Conservation (phyloP, 2,888 invertebrate species). For the Pycnomerus fuliginosus region DNA sequence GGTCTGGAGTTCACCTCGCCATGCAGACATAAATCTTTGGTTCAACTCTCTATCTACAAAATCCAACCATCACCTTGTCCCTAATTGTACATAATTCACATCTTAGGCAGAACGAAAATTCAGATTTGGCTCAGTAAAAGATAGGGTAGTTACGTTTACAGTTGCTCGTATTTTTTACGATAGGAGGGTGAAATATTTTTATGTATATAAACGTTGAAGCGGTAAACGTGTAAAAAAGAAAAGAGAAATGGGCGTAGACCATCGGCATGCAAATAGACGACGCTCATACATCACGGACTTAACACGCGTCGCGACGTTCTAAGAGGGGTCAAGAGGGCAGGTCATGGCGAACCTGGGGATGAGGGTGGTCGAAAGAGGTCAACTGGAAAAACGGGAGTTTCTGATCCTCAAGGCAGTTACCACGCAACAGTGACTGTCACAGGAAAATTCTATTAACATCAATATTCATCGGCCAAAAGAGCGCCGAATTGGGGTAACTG, state of each 20-base stretch:
- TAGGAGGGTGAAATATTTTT: conserved; percentile 11
- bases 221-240: conserved; percentile 17
- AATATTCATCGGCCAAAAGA: conserved; percentile 20
- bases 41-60: no score
- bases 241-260: conserved; percentile 28
- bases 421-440: conserved; percentile 11
- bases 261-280: conserved; percentile 39
- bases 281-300: conserved; percentile 38
- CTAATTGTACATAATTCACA: no score
- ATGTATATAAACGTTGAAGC: conserved; percentile 8
- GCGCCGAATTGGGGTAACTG: conserved; percentile 8
- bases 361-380: conserved; percentile 29
- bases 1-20: no score
- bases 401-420: conserved; percentile 19
- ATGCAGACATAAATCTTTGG: no score
- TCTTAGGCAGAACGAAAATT: no score
- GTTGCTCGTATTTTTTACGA: conserved; percentile 7
- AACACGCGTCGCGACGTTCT: conserved; percentile 39
- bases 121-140: conserved; percentile 15
- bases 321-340: conserved; percentile 34
- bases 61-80: no score
- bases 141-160: conserved; percentile 11
- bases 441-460: conserved; percentile 23
- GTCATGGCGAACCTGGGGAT: conserved; percentile 30
- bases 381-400: conserved; percentile 30